Base-by-base conservation (phyloP, 2,888 invertebrate species). In the Empis livida region DNA sequence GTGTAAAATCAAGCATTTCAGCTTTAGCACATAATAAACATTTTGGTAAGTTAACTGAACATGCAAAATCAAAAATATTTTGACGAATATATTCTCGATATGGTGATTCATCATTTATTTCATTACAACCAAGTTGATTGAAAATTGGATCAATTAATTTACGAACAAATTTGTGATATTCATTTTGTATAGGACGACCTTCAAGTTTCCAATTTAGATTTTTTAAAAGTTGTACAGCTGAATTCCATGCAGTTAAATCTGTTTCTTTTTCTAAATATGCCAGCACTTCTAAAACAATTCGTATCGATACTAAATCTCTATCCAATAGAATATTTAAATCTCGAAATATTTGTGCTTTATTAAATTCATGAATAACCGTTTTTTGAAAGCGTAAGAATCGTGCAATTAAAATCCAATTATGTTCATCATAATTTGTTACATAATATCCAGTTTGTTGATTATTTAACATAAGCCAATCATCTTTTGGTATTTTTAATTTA, bases 281-380 rank as follows among this genome's bases (percentile, higher is more conserved):
- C 0, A 75, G 65, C 16, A 80, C 55, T 44, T 73, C 70, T 17
- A 82, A 64, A 1, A 77, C 67, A 8, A 71, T 58, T 3, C 64
- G 60, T 46, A 74, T 71, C 5, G 68, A 71, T 48, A 81, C 62
- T 32, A 74, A 65, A 27, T 77, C 78, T 47, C 77, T 77, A 16
- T 82, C 81, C 40, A 83, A 61, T 49, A 76, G 73, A 67, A 44
- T 58, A 14, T 51, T 53, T 0, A 81, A 77, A 62, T 95, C 94
- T 53, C 92, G 88, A 11, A 96, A 73, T 43, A 92, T 71, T 61
- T 91, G 89, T 0, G 86, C 88, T 48, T 89, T 71, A 59, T 87
- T 88, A 47, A 80, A 78, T 2, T 79, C 73, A 48, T 81, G 76
- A 44, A 89, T 82, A 42, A 73, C 73, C 57, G 70, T 65, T 55